Evolutionary conservation across 2,888 invertebrate genomes (phyloP).

Genomic region (Melanostoma mellinum): DNA sequence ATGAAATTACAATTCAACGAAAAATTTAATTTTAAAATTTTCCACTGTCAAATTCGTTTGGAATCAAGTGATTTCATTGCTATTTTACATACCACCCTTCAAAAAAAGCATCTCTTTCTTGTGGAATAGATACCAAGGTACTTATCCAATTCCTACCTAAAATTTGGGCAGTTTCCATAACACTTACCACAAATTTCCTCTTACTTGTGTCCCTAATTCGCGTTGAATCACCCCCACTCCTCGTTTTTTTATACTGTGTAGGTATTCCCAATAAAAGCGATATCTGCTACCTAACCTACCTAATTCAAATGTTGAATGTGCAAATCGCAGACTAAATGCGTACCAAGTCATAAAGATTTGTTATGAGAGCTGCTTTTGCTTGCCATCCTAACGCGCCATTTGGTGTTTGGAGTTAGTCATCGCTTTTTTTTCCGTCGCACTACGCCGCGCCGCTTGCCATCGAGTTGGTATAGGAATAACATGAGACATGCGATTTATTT

Average conservation of each 20-base stretch:
- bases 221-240: not conserved
- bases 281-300: not conserved
- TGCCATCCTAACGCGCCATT: not conserved
- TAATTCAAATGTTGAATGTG: too few relatives aligned
- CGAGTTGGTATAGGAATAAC: not conserved
- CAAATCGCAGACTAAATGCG: too few relatives aligned
- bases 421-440: not conserved
- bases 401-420: constrained; percentile 30
- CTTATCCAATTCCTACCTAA: constrained; percentile 38
- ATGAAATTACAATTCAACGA: too few relatives aligned
- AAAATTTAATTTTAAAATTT: too few relatives aligned
- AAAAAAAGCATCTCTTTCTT: too few relatives aligned
- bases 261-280: constrained; percentile 17
- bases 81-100: too few relatives aligned
- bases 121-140: constrained; percentile 19
- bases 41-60: too few relatives aligned
- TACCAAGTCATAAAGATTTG: too few relatives aligned
- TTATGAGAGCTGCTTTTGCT: too few relatives aligned
- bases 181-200: constrained; percentile 20
- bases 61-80: too few relatives aligned
- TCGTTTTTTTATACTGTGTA: not conserved
- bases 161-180: constrained; percentile 3
- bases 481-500: constrained; percentile 20
- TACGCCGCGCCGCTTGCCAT: not conserved
- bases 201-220: constrained; percentile 7